phyloP scores from a whole-genome alignment of 2,888 invertebrate genomes.

The Lottia scabra region DNA sequence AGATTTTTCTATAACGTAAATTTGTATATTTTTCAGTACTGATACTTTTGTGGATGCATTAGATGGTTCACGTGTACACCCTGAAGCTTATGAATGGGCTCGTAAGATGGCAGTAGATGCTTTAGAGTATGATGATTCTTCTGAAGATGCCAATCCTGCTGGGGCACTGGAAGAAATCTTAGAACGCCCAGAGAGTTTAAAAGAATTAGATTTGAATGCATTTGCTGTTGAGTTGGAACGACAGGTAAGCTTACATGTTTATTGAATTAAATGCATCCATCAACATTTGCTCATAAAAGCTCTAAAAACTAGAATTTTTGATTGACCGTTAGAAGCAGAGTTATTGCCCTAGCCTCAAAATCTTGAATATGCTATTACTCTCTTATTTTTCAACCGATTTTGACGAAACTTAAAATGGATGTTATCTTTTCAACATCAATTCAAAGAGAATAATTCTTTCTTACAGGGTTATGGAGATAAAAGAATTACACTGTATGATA shows the following conservation, averaged over 20 bases:
- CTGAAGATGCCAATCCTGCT: constrained; percentile 90
- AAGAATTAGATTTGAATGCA: constrained; percentile 97
- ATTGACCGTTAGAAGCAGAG: too few relatives aligned
- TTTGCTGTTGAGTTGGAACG: constrained; percentile 97
- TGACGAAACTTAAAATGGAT: too few relatives aligned
- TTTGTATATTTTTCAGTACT: constrained; percentile 71
- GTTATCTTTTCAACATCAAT: too few relatives aligned
- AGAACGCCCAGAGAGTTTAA: constrained; percentile 91
- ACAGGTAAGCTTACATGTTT: constrained; percentile 72
- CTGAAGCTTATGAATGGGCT: constrained; percentile 99
- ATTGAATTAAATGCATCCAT: too few relatives aligned
- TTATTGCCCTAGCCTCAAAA: too few relatives aligned
- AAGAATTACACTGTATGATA: constrained; percentile 93
- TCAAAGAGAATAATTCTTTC: neutral
- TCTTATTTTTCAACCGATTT: too few relatives aligned
- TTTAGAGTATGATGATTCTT: constrained; percentile 90
- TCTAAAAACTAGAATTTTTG: too few relatives aligned
- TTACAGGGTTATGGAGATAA: constrained; percentile 76
- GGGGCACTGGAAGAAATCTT: constrained; percentile 97
- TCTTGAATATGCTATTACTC: too few relatives aligned
- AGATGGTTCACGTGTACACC: constrained; percentile 97
- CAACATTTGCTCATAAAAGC: too few relatives aligned
- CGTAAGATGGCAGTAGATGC: constrained; percentile 99
- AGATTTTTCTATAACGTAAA: too few relatives aligned
- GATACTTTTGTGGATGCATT: constrained; percentile 96